Evolutionary conservation across 2,113 vertebrate genomes (phyloP), one percentile per base, ranked within the genome.

Genomic region (Mystacornis crossleyi): DNA sequence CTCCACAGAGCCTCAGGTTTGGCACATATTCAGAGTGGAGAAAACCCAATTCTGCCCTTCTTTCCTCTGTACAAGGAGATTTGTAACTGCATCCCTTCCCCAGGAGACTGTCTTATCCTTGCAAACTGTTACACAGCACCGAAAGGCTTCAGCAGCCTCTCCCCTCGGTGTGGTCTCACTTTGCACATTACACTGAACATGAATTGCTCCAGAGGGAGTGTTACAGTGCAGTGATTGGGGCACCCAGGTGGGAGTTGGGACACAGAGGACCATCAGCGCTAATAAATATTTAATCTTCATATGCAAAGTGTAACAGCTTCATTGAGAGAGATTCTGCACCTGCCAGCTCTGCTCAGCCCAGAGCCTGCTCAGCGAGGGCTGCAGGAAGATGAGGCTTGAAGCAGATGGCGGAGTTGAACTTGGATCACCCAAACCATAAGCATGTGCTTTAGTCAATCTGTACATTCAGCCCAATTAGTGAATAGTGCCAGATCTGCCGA

Each of bases 371-470:
- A 57, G 36, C 66, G 21, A 75, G 62, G 93, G 36, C 71, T 79
- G 66, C 48, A 31, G 89, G 70, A 61, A 85, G 82, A 64, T 0
- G 6, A 75, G 72, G 57, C 50, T 92, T 40, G 28, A 33, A 82
- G 47, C 85, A 93, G 94, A 88, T 79, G 85, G 90, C 0, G 0
- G 70, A 48, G 57, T 60, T 96, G 81, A 97, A 95, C 90, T 85
- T 94, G 88, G 48, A 89, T 93, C 81, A 95, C 92, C 81, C 74
- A 75, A 95, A 82, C 73, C 85, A 40, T 65, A 75, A 87, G 70
- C 88, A 29, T 34, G 74, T 77, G 87, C 90, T 95, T 90, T 69
- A 95, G 62, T 90, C 94, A 92, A 50, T 91, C 85, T 92, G 94
- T 61, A 80, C 70, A 16, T 88, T 81, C 92, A 94, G 78, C 62